These are phyloP conservation scores for Anser cygnoides DNA, from an alignment of 2,113 vertebrate genomes.

Conservation along the genomic window DNA sequence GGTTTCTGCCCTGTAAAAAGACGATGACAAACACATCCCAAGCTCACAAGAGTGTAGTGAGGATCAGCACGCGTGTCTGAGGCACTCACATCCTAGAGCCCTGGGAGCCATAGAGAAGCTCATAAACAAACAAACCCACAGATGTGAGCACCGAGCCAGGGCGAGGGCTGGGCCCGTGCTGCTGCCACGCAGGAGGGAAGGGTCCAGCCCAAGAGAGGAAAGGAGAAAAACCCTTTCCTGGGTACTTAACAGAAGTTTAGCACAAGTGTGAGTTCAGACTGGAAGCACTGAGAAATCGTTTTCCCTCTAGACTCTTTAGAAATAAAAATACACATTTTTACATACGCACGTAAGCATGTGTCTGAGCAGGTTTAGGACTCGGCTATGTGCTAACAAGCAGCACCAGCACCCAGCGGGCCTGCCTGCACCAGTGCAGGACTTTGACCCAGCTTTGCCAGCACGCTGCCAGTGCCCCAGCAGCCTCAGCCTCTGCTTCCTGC, in stretches of 20 bases:
- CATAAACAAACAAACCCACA: slow-evolving; percentile 30
- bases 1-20: slow-evolving; percentile 1
- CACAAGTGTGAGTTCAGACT: background rate
- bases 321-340: background rate
- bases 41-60: background rate
- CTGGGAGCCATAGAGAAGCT: slow-evolving; percentile 10
- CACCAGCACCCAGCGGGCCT: rapidly evolving
- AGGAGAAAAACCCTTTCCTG: background rate
- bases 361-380: background rate
- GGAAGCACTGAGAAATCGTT: background rate
- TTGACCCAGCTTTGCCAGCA: background rate
- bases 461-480: rapidly evolving
- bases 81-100: background rate
- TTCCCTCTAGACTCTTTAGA: background rate
- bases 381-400: rapidly evolving
- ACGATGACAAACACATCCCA: slow-evolving; percentile 25
- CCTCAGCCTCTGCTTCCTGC: background rate
- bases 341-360: rapidly evolving
- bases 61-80: background rate
- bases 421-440: background rate
- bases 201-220: background rate
- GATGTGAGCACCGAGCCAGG: background rate
- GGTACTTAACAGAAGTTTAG: background rate
- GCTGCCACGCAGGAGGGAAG: background rate
- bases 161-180: rapidly evolving